These are phyloP conservation scores for Typhlomys cinereus DNA, from an alignment of 2,113 vertebrate genomes.

Conservation along the genomic window DNA sequence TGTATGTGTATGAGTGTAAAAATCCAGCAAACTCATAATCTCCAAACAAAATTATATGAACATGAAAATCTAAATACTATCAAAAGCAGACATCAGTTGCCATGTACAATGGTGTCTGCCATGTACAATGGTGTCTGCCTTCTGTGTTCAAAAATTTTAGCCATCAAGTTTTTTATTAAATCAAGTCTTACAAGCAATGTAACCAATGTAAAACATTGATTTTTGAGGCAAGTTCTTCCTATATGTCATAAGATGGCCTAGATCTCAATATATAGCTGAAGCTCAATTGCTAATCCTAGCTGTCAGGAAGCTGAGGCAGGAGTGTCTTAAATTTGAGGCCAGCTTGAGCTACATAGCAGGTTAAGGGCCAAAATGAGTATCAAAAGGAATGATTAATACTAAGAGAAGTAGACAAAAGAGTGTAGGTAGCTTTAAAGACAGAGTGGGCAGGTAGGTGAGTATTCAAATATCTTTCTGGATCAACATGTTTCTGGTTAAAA, in stretches of 20 bases:
- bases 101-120: background rate
- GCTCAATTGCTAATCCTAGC: background rate
- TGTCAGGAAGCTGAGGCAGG: background rate
- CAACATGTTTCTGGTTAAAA: conserved; percentile 4
- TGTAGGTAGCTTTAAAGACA: conserved; percentile 8
- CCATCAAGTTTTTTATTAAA: background rate
- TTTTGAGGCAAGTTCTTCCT: background rate
- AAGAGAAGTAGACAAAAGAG: conserved; percentile 35
- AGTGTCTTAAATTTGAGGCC: background rate
- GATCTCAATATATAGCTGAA: too few relatives aligned
- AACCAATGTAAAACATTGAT: background rate
- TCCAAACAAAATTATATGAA: conserved; percentile 27
- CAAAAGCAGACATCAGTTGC: background rate
- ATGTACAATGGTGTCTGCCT: background rate
- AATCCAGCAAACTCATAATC: background rate
- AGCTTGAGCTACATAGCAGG: background rate
- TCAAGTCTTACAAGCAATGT: conserved; percentile 27
- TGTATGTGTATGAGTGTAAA: too few relatives aligned
- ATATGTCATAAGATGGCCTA: too few relatives aligned
- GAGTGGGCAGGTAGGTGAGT: too few relatives aligned
- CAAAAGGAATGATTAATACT: background rate
- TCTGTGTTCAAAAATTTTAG: background rate
- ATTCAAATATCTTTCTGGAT: conserved; percentile 12
- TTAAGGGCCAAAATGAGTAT: background rate
- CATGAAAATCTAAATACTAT: conserved; percentile 39